phyloP scores from a whole-genome alignment of 2,888 invertebrate genomes.

The Leucophenga maculata region DNA sequence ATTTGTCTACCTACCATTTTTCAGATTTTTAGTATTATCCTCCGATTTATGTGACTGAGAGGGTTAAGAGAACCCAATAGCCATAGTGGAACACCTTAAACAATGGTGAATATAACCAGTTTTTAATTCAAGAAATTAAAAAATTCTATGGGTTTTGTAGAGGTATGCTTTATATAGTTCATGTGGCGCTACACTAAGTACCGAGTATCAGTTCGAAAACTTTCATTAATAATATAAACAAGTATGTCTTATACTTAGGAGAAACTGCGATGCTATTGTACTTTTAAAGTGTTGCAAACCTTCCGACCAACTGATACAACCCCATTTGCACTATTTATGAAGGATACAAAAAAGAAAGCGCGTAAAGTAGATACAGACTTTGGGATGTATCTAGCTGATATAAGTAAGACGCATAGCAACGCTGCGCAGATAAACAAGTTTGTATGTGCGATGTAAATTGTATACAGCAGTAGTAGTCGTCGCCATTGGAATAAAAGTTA shows the following conservation, averaged over 20 bases:
- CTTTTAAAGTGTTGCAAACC: neutral
- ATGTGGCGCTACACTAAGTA: no score
- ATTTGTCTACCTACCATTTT: no score
- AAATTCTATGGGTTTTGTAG: no score
- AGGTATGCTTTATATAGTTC: no score
- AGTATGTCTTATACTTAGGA: neutral
- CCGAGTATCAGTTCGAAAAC: no score
- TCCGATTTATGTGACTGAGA: no score
- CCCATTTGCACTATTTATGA: neutral
- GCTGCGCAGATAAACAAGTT: constrained; percentile 49
- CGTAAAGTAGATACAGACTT: neutral
- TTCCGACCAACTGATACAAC: neutral
- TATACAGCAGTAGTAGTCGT: constrained; percentile 7
- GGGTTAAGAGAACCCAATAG: no score
- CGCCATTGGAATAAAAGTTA: constrained; percentile 48
- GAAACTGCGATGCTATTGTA: neutral
- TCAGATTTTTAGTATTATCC: no score
- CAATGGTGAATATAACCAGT: no score
- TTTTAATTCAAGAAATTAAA: no score
- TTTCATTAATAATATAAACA: no score
- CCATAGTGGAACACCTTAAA: no score
- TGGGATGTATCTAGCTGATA: neutral
- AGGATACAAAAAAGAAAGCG: neutral
- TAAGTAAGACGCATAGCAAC: neutral
- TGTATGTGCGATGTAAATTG: neutral